A percentile compares a stretch with the other conserved stretches of the same genome.
Conservation (phyloP, 1,140 invertebrate genomes). For the Nymphalis io region DNA sequence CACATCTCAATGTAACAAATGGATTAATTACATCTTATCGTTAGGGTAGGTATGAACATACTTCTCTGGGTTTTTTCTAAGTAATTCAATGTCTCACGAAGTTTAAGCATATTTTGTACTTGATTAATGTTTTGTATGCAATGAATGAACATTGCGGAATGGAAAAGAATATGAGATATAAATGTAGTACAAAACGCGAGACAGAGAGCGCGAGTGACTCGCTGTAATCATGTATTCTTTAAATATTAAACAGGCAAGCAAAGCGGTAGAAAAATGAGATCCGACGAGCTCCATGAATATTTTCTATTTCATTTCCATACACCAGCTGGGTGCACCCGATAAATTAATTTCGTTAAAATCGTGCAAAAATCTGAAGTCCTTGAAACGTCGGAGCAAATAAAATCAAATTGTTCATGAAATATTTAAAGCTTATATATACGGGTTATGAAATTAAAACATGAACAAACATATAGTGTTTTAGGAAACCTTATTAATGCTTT, state of each 20-base stretch:
- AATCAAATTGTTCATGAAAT: constrained; percentile 1
- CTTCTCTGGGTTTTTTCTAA: too few relatives aligned
- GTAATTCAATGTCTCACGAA: too few relatives aligned
- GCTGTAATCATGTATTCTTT: background rate
- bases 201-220: background rate
- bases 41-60: too few relatives aligned
- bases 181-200: background rate
- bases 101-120: too few relatives aligned
- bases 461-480: too few relatives aligned
- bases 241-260: background rate
- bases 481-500: too few relatives aligned
- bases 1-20: too few relatives aligned
- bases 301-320: constrained; percentile 26
- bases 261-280: background rate
- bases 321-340: constrained; percentile 18
- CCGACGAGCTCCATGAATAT: constrained; percentile 13
- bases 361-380: background rate
- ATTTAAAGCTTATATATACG: background rate
- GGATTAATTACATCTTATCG: too few relatives aligned
- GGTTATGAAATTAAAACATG: background rate
- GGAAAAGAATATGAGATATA: background rate
- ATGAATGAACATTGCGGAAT: background rate
- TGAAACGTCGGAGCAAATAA: background rate
- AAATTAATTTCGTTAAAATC: constrained; percentile 2
- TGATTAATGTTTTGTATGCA: background rate